Percentiles rank a stretch among this genome's conserved stretches.
These are phyloP conservation scores for Neria commutata DNA, from an alignment of 2,888 invertebrate species.

Conservation along the genomic window DNA sequence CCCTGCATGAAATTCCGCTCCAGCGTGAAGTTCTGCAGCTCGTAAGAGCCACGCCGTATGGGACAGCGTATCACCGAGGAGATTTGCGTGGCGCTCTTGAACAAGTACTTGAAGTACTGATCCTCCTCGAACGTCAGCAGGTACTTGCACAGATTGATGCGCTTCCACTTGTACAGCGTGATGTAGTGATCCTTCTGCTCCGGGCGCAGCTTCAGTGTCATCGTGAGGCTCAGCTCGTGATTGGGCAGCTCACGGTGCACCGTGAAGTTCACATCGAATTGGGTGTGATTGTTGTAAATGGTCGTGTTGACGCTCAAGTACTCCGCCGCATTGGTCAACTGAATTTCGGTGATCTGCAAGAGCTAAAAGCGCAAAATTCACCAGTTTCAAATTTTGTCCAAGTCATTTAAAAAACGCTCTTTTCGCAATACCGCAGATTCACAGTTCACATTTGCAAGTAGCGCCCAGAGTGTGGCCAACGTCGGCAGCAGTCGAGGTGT, in stretches of 20 bases:
- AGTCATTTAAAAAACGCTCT: no score
- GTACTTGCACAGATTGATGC: constrained; percentile 39
- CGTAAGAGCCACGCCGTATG: constrained; percentile 8
- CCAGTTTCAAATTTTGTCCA: no score
- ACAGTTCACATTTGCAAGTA: no score
- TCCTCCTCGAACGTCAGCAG: constrained; percentile 26
- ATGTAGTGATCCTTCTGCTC: constrained; percentile 2
- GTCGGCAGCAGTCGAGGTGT: no score
- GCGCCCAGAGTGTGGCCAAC: no score
- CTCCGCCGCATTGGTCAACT: constrained; percentile 24
- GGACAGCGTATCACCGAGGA: constrained; percentile 34
- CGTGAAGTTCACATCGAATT: constrained; percentile 30
- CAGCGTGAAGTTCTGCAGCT: constrained; percentile 11
- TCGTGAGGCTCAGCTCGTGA: constrained; percentile 40
- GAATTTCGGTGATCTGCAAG: constrained; percentile 24
- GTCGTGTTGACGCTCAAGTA: constrained; percentile 27
- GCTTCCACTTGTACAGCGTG: constrained; percentile 29
- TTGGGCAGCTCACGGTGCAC: constrained; percentile 32
- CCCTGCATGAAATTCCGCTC: background rate
- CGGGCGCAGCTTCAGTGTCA: constrained; percentile 27
- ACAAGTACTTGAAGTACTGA: constrained; percentile 28
- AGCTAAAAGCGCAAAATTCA: no score
- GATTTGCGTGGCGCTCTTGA: constrained; percentile 25
- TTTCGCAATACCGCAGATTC: no score
- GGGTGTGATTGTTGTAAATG: constrained; percentile 26